Conservation (phyloP, 1,140 invertebrate genomes). For the Heterodera carotae region DNA sequence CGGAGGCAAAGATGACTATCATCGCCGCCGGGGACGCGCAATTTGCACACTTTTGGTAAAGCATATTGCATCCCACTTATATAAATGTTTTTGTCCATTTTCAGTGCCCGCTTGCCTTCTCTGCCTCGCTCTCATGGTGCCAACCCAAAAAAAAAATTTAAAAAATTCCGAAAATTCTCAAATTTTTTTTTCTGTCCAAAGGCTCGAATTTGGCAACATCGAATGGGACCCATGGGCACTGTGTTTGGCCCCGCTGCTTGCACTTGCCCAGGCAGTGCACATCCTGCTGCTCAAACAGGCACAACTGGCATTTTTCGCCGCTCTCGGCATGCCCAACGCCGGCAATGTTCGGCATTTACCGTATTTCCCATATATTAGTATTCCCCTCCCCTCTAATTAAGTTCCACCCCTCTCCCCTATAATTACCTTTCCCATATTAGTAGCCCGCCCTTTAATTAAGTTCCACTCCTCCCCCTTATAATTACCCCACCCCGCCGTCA, state of each 20-base stretch:
- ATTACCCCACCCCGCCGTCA: too few relatives aligned
- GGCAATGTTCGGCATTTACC: too few relatives aligned
- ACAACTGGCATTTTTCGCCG: conserved; percentile 30
- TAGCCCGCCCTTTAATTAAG: too few relatives aligned
- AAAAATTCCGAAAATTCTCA: background rate
- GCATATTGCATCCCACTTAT: background rate
- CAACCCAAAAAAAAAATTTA: background rate
- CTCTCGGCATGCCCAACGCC: conserved; percentile 18
- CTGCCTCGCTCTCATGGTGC: conserved; percentile 40
- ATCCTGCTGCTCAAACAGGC: conserved; percentile 39
- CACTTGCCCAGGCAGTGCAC: conserved; percentile 43
- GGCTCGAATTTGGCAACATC: conserved; percentile 52
- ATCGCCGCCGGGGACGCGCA: conserved; percentile 7
- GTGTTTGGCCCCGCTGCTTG: conserved; percentile 42
- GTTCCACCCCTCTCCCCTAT: too few relatives aligned
- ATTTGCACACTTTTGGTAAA: conserved; percentile 40
- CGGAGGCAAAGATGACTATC: conserved; percentile 18
- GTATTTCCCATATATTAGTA: too few relatives aligned
- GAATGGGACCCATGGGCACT: conserved; percentile 46
- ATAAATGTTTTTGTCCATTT: conserved; percentile 19
- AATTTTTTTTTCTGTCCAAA: background rate
- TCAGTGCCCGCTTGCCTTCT: conserved; percentile 49
- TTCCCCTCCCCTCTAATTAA: too few relatives aligned
- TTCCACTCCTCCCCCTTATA: too few relatives aligned
- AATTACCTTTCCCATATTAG: too few relatives aligned